A percentile compares a stretch with the other conserved stretches of the same genome.
Evolutionary conservation across 2,888 invertebrate species (phyloP).

Genomic region (Drosophila fulvimacula): DNA sequence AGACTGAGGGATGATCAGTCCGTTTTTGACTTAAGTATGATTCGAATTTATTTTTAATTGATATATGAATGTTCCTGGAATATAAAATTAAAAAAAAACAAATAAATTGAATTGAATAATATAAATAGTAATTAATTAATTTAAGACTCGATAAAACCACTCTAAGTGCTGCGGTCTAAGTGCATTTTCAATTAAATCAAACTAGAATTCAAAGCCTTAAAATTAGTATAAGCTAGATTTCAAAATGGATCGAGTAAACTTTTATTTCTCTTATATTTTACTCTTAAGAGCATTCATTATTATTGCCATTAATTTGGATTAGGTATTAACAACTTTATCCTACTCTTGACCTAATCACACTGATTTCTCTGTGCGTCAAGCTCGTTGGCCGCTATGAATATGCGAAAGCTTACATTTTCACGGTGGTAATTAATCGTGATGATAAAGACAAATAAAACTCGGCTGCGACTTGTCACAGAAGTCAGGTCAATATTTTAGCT

Average conservation of each 20-base stretch:
- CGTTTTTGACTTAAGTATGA: neutral
- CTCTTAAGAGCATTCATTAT: no score
- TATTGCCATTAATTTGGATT: no score
- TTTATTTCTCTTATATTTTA: no score
- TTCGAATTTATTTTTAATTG: neutral
- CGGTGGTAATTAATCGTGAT: conserved; percentile 58
- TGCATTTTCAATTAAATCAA: no score
- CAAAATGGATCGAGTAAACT: no score
- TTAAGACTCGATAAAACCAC: no score
- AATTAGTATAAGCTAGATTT: no score
- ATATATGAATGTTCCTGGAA: neutral
- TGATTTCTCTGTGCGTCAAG: neutral
- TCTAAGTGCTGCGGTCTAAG: no score
- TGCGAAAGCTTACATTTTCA: conserved; percentile 30
- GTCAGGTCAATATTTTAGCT: conserved; percentile 56
- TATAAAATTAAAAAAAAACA: neutral
- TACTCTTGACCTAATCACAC: neutral
- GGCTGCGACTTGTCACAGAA: conserved; percentile 46
- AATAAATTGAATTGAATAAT: no score
- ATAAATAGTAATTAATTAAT: no score
- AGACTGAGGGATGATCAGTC: neutral
- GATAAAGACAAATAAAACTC: conserved; percentile 19
- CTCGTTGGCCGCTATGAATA: conserved; percentile 12
- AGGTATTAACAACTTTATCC: no score
- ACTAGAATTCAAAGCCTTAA: no score